Evolutionary conservation across 2,888 invertebrate genomes (phyloP), one percentile per base, ranked within the genome.

Genomic region (Amphipoea lucens): DNA sequence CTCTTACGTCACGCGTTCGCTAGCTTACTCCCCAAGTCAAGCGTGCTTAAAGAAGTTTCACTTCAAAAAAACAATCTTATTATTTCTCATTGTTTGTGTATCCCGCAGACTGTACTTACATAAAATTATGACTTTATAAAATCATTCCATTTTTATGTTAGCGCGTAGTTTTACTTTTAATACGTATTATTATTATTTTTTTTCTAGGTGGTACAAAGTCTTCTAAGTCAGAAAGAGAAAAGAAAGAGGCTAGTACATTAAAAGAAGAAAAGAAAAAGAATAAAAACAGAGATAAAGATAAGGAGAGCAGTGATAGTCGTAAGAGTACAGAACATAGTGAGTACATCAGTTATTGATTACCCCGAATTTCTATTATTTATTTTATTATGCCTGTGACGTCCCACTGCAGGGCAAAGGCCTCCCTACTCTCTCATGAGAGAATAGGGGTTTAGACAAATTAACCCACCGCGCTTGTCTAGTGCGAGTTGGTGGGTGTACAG

Each of bases 241-340:
- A 96, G 91, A 97, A 97, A 94, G 96, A 97, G 90, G 93, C 95
- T 90, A 96, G 92, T 91, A 93, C 94, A 80, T 91, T 96, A 93
- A 96, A 95, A 94, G 97, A 97, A 93, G 97, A 97, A 84, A 95
- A 92, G 83, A 95, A 91, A 90, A 96, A 93, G 93, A 95, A 94
- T 91, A 96, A 94, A 94, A 95, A 95, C 89, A 96, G 91, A 93
- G 95, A 96, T 93, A 95, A 95, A 86, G 96, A 96, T 93, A 96
- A 94, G 93, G 96, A 95, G 81, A 92, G 84, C 87, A 90, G 83
- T 88, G 95, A 95, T 95, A 96, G 94, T 94, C 94, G 95, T 95
- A 96, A 96, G 96, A 95, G 92, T 94, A 96, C 95, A 95, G 96
- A 96, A 93, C 93, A 94, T 88, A 92, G 97, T 97, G 76, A 96